Base-by-base conservation (phyloP, 1,140 invertebrate species). In the Eufriesea mexicana region DNA sequence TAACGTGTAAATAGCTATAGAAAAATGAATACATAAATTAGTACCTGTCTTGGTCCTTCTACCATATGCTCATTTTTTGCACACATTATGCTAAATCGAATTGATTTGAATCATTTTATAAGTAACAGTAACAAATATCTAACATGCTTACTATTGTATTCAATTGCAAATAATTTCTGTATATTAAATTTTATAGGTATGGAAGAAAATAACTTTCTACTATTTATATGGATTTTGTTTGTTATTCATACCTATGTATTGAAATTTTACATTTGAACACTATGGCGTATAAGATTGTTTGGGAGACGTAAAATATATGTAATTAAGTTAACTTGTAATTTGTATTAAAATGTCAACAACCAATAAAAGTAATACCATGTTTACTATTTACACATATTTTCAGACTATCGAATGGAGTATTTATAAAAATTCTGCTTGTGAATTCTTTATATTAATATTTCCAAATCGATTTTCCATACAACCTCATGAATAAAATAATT, bases 201-300 rank as follows among this genome's bases (percentile, higher is more conserved):
- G 59, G 35, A 55, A 64, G 14, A 67, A 84, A 83, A 83, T 70
- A 74, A 66, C 35, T 79, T 71, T 73, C 42, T 42, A 71, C 71
- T 49, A 84, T 84, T 70, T 16, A 2, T 67, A 42, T 62, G 28
- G 18, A 59, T 59, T 75, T 68, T 35, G 16, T 84, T 45, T 78
- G 25, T 23, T 71, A 23, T 81, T 75, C 54, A 72, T 49, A 75
- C 54, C 55, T 79, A 54, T 28, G 20, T 64, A 83, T 35, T 42
- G 68, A 68, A 57, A 71, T 66, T 73, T 70, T 57, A 18, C 35
- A 25, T 70, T 74, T 84, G 85, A 87, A 87, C 86, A 87, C 86
- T 87, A 84, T 84, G 76, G 82, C 54, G 55, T 62, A 23, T 57
- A 79, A 75, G 59, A 87, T 23, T 72, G 47, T 57, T 87, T 66